Conservation (phyloP, 53 echinoderm and acorn worm genomes). For the Patiria pectinifera region DNA sequence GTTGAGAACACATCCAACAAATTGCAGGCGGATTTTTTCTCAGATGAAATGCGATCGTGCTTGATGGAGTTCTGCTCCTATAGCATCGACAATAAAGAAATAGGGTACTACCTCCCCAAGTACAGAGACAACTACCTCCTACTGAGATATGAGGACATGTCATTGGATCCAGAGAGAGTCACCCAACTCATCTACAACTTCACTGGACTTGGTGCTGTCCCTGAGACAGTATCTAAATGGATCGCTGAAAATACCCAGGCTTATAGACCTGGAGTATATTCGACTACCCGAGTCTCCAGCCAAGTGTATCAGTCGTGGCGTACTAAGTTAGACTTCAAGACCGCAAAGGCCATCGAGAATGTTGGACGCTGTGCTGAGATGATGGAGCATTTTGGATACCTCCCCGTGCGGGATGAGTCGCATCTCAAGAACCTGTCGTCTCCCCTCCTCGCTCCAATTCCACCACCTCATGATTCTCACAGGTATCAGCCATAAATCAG, state of each 20-base stretch:
- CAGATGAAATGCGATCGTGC: slow-evolving; percentile 20
- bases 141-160: slow-evolving; percentile 52
- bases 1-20: not conserved
- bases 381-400: slow-evolving; percentile 81
- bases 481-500: not conserved
- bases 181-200: slow-evolving; percentile 47
- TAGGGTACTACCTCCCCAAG: slow-evolving; percentile 27
- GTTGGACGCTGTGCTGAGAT: slow-evolving; percentile 75
- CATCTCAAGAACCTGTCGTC: slow-evolving; percentile 23
- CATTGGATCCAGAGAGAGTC: slow-evolving; percentile 18
- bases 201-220: slow-evolving; percentile 30
- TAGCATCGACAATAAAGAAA: slow-evolving; percentile 28
- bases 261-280: slow-evolving; percentile 12
- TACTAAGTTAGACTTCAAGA: not conserved
- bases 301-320: slow-evolving; percentile 49
- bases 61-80: slow-evolving; percentile 42
- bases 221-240: slow-evolving; percentile 15
- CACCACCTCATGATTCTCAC: not conserved
- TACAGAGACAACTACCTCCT: slow-evolving; percentile 47
- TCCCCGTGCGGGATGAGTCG: slow-evolving; percentile 31
- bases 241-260: slow-evolving; percentile 14
- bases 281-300: slow-evolving; percentile 51
- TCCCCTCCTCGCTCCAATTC: slow-evolving; percentile 8
- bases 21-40: not conserved
- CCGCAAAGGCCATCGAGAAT: slow-evolving; percentile 14